Evolutionary conservation across 2,113 vertebrate species (phyloP).

Genomic region (Lepidothrix coronata): DNA sequence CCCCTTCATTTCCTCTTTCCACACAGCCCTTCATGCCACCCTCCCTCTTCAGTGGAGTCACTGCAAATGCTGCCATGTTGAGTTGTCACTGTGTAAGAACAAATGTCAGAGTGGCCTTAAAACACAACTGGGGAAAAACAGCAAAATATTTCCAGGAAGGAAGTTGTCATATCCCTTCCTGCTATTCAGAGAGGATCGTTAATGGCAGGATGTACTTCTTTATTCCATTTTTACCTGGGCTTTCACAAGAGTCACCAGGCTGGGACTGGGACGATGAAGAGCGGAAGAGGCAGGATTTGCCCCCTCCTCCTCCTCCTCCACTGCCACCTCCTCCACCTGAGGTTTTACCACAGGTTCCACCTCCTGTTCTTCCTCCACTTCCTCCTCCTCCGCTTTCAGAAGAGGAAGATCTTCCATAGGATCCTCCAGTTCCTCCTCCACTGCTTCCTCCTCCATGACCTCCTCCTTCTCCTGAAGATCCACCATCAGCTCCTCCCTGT

Average conservation of each 20-base stretch:
- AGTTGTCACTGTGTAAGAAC: not conserved
- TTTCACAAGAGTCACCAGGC: not conserved
- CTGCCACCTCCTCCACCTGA: constrained; percentile 31
- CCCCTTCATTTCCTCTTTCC: not conserved
- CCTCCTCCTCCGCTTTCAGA: constrained; percentile 5
- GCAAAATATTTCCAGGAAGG: not conserved
- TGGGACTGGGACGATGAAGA: constrained; percentile 36
- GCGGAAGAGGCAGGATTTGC: constrained; percentile 14
- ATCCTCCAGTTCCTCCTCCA: not conserved
- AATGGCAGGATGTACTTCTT: not conserved
- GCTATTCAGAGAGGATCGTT: not conserved
- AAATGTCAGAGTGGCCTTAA: not conserved
- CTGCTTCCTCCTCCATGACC: constrained; percentile 17
- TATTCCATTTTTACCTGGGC: constrained; percentile 24
- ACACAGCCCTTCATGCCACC: not conserved
- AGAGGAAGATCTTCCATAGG: not conserved
- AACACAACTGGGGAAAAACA: accelerated
- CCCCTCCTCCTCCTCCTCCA: constrained; percentile 23
- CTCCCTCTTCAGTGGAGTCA: not conserved
- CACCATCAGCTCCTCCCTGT: constrained; percentile 27
- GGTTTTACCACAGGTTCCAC: not conserved
- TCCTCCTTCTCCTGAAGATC: constrained; percentile 40
- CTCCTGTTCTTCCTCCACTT: not conserved
- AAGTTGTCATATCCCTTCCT: not conserved
- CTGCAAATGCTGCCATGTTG: not conserved